phyloP scores from a whole-genome alignment of 2,888 invertebrate species.

The Pristionchus exspectatus region DNA sequence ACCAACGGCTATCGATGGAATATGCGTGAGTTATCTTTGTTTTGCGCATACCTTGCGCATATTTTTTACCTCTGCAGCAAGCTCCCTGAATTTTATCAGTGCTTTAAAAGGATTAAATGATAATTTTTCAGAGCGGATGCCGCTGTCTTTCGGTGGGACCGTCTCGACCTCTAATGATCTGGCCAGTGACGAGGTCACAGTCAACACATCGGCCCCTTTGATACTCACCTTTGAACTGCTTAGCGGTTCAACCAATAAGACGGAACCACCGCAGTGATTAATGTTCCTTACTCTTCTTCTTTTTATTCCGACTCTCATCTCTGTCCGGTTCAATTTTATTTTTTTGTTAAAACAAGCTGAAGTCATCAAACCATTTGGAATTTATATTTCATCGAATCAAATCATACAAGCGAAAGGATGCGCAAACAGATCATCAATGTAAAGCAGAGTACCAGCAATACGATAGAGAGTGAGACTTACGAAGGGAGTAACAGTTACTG shows the following conservation, averaged over 20 bases:
- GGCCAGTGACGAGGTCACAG: background rate
- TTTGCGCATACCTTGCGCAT: too few species aligned
- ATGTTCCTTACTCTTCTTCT: background rate
- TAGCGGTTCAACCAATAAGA: background rate
- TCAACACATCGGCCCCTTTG: slow-evolving; percentile 40
- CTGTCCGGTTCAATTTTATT: too few species aligned
- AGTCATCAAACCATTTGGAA: background rate
- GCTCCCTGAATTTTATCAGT: too few species aligned
- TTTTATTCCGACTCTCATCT: too few species aligned
- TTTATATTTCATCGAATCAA: background rate
- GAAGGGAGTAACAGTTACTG: background rate
- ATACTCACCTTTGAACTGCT: slow-evolving; percentile 52
- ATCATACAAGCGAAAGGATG: background rate
- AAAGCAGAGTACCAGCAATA: background rate
- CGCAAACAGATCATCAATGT: slow-evolving; percentile 1
- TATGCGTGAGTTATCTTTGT: background rate
- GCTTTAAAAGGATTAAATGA: too few species aligned
- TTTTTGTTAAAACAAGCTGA: too few species aligned
- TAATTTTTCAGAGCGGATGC: slow-evolving; percentile 12
- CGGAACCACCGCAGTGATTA: background rate
- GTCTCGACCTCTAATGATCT: slow-evolving; percentile 48
- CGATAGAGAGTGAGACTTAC: background rate
- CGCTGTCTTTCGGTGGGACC: slow-evolving; percentile 40
- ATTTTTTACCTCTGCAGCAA: too few species aligned
- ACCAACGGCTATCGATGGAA: background rate